phyloP scores from a whole-genome alignment of 1,140 invertebrate genomes.

The Centruroides sculpturatus region DNA sequence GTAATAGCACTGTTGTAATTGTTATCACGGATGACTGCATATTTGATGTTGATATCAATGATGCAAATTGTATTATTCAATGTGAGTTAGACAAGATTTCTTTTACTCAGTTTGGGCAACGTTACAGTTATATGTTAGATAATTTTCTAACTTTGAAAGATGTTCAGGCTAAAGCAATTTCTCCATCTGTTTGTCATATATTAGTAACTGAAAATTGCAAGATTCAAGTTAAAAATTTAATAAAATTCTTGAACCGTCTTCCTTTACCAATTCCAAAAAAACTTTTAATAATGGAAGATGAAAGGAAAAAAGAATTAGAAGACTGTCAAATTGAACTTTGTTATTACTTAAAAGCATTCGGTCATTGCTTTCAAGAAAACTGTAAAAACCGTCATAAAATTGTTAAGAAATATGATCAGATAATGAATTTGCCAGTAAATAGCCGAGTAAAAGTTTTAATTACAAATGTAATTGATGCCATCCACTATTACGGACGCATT shows the following conservation, averaged over 20 bases:
- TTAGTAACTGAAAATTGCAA: constrained; percentile 3
- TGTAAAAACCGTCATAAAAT: constrained; percentile 4
- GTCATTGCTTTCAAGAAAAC: background rate
- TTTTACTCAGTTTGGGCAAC: constrained; percentile 7
- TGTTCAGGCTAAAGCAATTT: background rate
- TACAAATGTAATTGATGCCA: constrained; percentile 9
- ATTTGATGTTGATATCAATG: background rate
- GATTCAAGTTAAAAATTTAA: background rate
- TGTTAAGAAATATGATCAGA: background rate
- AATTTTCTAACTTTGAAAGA: constrained; percentile 1
- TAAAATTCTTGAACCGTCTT: constrained; percentile 3
- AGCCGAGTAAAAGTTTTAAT: constrained; percentile 3
- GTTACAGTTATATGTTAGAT: constrained; percentile 6
- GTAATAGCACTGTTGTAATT: background rate
- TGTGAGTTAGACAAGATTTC: constrained; percentile 11
- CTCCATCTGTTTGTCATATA: constrained; percentile 1
- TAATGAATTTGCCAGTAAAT: background rate
- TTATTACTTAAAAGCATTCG: constrained; percentile 4
- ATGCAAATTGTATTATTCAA: constrained; percentile 9
- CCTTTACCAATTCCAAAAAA: background rate
- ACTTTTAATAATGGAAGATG: background rate
- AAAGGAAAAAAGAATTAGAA: background rate
- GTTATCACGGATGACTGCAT: constrained; percentile 5
- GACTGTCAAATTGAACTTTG: constrained; percentile 1
- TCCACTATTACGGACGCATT: constrained; percentile 3